phyloP scores from a whole-genome alignment of 1,140 invertebrate species.

The Conopomorpha cramerella region DNA sequence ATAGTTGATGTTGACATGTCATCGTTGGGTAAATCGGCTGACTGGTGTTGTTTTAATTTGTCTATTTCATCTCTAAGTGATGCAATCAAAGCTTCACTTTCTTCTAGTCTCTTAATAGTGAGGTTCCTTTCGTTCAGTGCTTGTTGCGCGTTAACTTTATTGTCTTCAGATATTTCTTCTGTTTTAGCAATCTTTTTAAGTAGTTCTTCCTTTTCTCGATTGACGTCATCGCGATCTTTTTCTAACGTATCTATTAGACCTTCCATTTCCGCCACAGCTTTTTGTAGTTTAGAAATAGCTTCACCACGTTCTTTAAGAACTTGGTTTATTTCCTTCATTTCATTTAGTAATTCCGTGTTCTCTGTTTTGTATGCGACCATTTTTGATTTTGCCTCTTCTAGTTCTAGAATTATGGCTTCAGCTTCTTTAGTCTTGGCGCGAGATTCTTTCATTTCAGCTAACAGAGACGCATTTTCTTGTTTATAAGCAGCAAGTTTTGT shows the following conservation, averaged over 20 bases:
- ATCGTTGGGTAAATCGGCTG: slow-evolving; percentile 62
- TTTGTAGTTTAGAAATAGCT: slow-evolving; percentile 68
- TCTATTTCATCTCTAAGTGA: slow-evolving; percentile 52
- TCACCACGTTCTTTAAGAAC: slow-evolving; percentile 70
- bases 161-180: slow-evolving; percentile 23
- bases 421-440: slow-evolving; percentile 35
- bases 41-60: slow-evolving; percentile 36
- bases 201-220: slow-evolving; percentile 29
- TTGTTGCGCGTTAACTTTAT: no score
- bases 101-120: slow-evolving; percentile 15
- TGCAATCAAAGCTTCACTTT: slow-evolving; percentile 52
- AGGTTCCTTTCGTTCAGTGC: slow-evolving; percentile 24
- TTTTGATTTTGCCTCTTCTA: slow-evolving; percentile 57
- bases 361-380: slow-evolving; percentile 62
- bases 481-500: slow-evolving; percentile 52
- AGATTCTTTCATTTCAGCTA: slow-evolving; percentile 46
- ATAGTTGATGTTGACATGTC: slow-evolving; percentile 71
- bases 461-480: slow-evolving; percentile 47
- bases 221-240: slow-evolving; percentile 33
- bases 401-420: slow-evolving; percentile 32
- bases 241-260: slow-evolving; percentile 44
- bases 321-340: slow-evolving; percentile 75
- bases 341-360: slow-evolving; percentile 65
- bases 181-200: slow-evolving; percentile 21
- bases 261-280: slow-evolving; percentile 54